A percentile compares a stretch with the other conserved stretches of the same genome.
Conservation (phyloP, 2,888 invertebrate genomes). For the Drosophila suboccidentalis region DNA sequence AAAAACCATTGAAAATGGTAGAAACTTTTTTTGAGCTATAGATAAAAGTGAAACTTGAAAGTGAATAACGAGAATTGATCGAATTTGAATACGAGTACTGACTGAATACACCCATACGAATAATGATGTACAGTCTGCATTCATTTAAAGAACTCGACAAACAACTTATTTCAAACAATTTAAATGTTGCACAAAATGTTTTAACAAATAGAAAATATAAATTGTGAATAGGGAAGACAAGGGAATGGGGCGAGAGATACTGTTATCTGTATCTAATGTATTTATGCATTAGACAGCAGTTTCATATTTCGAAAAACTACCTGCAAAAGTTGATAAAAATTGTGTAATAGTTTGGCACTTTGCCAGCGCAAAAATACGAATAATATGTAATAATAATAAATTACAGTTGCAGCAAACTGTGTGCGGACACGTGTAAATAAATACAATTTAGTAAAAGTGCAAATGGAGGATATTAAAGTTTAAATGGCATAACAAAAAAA, state of each 20-base stretch:
- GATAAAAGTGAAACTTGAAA: constrained; percentile 58
- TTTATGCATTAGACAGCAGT: constrained; percentile 59
- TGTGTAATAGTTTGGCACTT: constrained; percentile 57
- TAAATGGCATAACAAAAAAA: constrained; percentile 43
- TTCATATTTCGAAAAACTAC: constrained; percentile 24
- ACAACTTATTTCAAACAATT: constrained; percentile 1
- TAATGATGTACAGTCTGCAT: constrained; percentile 41
- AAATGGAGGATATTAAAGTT: constrained; percentile 57
- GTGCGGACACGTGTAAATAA: constrained; percentile 37
- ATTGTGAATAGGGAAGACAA: background rate
- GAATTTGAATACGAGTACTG: constrained; percentile 42
- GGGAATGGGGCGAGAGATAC: background rate
- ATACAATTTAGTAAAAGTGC: constrained; percentile 42
- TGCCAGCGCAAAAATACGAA: constrained; percentile 41
- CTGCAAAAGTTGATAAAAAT: constrained; percentile 52
- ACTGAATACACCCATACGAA: constrained; percentile 11
- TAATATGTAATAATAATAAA: constrained; percentile 61
- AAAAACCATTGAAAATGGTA: constrained; percentile 36
- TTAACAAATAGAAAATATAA: constrained; percentile 31
- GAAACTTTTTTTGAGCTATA: constrained; percentile 52
- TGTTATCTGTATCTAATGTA: constrained; percentile 56
- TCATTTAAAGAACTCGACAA: constrained; percentile 18
- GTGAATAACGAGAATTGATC: constrained; percentile 67
- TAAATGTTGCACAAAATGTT: constrained; percentile 21
- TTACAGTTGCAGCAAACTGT: constrained; percentile 59